Evolutionary conservation across 2,113 vertebrate species (phyloP), one percentile per base, ranked within the genome.

Genomic region (Scophthalmus maximus): DNA sequence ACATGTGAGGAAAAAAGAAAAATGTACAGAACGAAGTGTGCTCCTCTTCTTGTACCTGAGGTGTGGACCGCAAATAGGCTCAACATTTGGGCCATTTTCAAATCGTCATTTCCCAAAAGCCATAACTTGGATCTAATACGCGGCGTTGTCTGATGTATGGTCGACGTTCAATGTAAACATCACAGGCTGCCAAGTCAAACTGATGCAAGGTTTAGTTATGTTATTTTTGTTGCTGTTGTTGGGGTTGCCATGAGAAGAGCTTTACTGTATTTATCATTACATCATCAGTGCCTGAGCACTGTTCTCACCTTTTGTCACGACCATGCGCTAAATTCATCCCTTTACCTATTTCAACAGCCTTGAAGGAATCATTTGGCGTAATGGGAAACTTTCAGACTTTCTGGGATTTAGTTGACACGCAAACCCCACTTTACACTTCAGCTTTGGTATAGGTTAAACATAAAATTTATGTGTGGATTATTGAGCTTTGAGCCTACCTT

Each of bases 31-130:
- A 42, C 14, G 30, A 42, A 38, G 27, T 10, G 5, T n/a, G 7
- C n/a, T 59, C 5, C 4, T 44, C 5, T 9, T 65, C 3, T 17
- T 32, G 26, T 26, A 49, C 3, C 22, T 29, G 5, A 40, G 30
- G 14, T 3, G 9, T 15, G 2, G 10, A 23, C 27, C n/a, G 20
- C 17, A 38, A 63, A 50, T 17, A 12, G 15, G 5, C 12, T 34
- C 46, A 65, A 46, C 42, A 76, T 40, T 57, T 58, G 42, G 50
- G n/a, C 23, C 9, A 6, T 30, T 46, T 2, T n/a, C 40, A 18
- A 40, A 29, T 22, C 3, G 6, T 53, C 11, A 42, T 47, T 27
- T 36, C 40, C n/a, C 7, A 66, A 55, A 73, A 47, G 11, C 6
- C 36, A 38, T 14, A 53, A 10, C 4, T 4, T 11, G 5, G 14